Evolutionary conservation across 2,888 invertebrate genomes (phyloP), one percentile per base, ranked within the genome.

Genomic region (Lasioglossum marginatum): DNA sequence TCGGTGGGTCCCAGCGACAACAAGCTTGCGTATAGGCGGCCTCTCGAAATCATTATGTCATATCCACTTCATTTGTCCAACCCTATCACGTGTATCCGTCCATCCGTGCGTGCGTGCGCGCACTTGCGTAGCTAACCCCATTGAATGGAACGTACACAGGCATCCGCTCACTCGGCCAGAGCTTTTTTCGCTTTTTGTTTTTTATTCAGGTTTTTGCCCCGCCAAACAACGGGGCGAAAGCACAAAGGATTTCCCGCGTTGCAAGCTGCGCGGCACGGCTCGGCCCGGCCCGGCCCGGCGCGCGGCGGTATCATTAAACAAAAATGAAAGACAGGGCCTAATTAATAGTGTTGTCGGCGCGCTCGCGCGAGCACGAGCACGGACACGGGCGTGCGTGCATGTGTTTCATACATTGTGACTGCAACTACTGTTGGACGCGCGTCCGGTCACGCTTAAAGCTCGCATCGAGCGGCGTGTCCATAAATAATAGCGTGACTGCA

Each of bases 41-140:
- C 88, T 87, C 92, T 92, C 88, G 79, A 90, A 91, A 92, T 91
- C 90, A 91, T 91, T 92, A 91, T 90, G 93, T 92, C 90, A 90
- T 87, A 90, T 89, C 88, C 88, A 88, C 90, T 90, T 90, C 91
- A 89, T 92, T 92, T 89, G 90, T 91, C 86, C 92, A 89, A 89
- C 89, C 87, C 89, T 88, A 87, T 87, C 87, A 85, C 88, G 87
- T 77, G 85, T 86, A 87, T 84, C 80, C 89, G 87, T 60, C 76
- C 66, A 82, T 82, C 68, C 78, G 79, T 81, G 81, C 72, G 81
- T 81, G 86, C 75, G 70, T 76, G 75, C 71, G 82, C 57, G 34
- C 81, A 86, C 86, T 87, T 77, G 84, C 86, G 82, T 87, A 86
- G 83, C 86, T 88, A 90, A 88, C 80, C 89, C 88, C 85, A 84